phyloP scores from a whole-genome alignment of 2,797 vertebrate species.

The Discoglossus pictus region DNA sequence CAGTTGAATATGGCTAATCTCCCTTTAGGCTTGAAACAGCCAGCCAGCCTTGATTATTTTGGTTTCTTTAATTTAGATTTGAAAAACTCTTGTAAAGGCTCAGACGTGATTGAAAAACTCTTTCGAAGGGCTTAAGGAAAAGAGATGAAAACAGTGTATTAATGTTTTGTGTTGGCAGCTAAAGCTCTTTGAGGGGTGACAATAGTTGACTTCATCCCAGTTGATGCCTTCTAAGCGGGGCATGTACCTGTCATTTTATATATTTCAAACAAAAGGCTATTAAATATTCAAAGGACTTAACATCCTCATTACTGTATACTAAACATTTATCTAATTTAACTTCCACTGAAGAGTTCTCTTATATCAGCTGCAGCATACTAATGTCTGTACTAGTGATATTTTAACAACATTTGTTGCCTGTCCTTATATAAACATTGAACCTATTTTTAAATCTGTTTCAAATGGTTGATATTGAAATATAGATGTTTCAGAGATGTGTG shows the following conservation, averaged over 20 bases:
- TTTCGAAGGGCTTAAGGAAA: constrained; percentile 41
- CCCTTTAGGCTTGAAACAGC: constrained; percentile 23
- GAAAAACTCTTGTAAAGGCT: constrained; percentile 27
- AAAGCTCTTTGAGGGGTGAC: constrained; percentile 18
- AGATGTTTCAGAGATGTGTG: no score
- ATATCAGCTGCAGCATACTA: no score
- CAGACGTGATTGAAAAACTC: constrained; percentile 37
- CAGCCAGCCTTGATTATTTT: constrained; percentile 35
- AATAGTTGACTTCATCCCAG: constrained; percentile 18
- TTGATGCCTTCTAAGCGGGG: constrained; percentile 15
- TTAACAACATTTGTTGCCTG: no score
- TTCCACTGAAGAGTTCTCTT: no score
- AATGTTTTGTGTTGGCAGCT: constrained; percentile 17
- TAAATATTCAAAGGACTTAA: constrained; percentile 18
- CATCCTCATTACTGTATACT: no score
- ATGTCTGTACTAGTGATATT: no score
- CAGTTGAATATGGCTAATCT: constrained; percentile 43
- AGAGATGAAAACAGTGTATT: constrained; percentile 18
- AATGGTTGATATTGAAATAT: no score
- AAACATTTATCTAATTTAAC: no score
- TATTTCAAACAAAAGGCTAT: constrained; percentile 2
- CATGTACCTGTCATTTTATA: constrained; percentile 27
- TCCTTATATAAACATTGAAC: no score
- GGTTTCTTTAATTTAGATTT: constrained; percentile 26
- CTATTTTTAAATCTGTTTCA: no score